Base-by-base conservation (phyloP, 2,888 invertebrate species). In the Drosophila aldrichi region DNA sequence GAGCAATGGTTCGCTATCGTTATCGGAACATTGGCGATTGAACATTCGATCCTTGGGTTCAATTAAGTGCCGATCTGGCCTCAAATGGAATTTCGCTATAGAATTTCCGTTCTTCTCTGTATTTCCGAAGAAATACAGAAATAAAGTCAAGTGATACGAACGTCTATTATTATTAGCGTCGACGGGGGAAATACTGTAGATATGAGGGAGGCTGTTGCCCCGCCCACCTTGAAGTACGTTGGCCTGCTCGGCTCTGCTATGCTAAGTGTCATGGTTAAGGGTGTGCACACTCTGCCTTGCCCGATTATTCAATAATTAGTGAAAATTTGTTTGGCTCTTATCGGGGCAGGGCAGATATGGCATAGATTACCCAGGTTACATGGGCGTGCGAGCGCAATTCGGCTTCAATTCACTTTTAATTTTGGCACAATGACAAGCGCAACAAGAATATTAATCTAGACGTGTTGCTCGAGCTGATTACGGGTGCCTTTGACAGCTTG, bases 401-500 rank as follows among this genome's bases (percentile, higher is more conserved):
- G 63, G 57, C 49, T 71, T 70, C 66, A 55, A 73, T 74, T 75
- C 48, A 60, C 72, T 68, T 70, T 69, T 25, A 63, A 77, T 81
- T 87, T 79, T 79, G 67, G 48, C 49, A 32, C 22, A 22, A 20
- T 57, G 67, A 74, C 68, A 78, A 67, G 75, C 75, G 38, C 69
- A 65, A 88, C 84, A 84, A 73, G 48, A n/a, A 70, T 66, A 88
- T 81, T 89, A 90, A 89, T 88, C 88, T 83, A 69, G 79, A 80
- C 73, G 70, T 64, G 63, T 49, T 49, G 49, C 49, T 18, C 44
- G 38, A 56, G 68, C 77, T 90, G 89, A 91, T 90, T 90, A 91
- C 63, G 71, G 76, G 59, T 57, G 48, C 20, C 38, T 18, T 34
- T 49, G 49, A 20, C 49, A 34, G 49, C 34, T n/a, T 0, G 36